Percentiles rank a stretch among this genome's conserved stretches.
phyloP scores from a whole-genome alignment of 2,888 invertebrate species.

The Pristionchus arcanus region DNA sequence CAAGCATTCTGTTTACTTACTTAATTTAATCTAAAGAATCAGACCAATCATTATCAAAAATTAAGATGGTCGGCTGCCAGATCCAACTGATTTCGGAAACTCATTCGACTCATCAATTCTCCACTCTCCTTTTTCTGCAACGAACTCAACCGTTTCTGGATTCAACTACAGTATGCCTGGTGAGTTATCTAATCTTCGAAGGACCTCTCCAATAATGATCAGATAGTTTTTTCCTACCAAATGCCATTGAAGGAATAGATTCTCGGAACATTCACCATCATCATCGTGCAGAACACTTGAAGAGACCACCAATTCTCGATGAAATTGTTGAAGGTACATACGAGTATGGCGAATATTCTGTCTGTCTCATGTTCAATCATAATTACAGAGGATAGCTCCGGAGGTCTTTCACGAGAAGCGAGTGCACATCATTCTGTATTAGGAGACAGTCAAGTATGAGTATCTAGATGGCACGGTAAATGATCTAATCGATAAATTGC shows the following conservation, averaged over 20 bases:
- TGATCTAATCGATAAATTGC: neutral
- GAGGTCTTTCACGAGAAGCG: conserved; percentile 6
- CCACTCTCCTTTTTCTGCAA: conserved; percentile 19
- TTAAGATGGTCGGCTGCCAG: conserved; percentile 32
- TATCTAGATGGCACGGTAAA: neutral
- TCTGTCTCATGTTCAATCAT: neutral
- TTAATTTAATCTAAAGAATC: neutral
- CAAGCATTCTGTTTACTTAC: neutral
- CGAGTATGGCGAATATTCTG: neutral
- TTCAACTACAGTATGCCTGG: conserved; percentile 40
- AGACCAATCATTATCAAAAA: neutral
- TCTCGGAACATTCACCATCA: neutral
- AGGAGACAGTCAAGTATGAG: neutral
- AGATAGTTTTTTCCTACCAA: neutral
- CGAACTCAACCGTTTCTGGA: conserved; percentile 14
- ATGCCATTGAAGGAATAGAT: neutral
- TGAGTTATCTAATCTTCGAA: neutral
- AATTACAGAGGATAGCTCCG: conserved; percentile 3
- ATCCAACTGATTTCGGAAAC: neutral
- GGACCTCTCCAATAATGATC: neutral
- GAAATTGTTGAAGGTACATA: conserved; percentile 21
- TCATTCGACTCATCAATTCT: conserved; percentile 12
- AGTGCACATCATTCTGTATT: neutral
- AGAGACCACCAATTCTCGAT: conserved; percentile 30
- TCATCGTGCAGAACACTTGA: neutral